These are phyloP conservation scores for Trissoscelio sp. DNA, from an alignment of 2,888 invertebrate species.

Conservation along the genomic window DNA sequence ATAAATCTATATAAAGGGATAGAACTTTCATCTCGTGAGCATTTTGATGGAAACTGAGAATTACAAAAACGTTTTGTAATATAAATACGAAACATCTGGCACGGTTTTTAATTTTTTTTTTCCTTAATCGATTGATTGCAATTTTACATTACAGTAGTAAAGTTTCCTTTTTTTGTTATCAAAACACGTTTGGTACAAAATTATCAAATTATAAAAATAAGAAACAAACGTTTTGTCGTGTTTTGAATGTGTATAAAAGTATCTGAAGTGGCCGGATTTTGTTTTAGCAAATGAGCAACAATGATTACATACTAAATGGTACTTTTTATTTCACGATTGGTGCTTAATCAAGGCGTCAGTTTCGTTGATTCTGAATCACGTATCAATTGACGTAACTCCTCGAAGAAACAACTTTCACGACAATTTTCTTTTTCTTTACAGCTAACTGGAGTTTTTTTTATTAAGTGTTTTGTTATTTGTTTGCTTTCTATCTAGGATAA, in stretches of 20 bases:
- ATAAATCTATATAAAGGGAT: constrained; percentile 59
- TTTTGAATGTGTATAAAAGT: constrained; percentile 10
- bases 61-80: constrained; percentile 17
- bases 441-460: constrained; percentile 4
- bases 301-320: constrained; percentile 19
- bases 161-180: too few species aligned
- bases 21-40: constrained; percentile 59
- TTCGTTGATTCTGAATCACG: constrained; percentile 59
- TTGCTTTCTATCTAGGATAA: constrained; percentile 3
- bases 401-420: constrained; percentile 19
- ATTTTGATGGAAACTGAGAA: constrained; percentile 36
- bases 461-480: background rate
- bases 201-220: too few species aligned
- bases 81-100: constrained; percentile 5
- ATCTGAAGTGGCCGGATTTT: constrained; percentile 30
- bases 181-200: too few species aligned
- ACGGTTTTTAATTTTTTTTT: background rate
- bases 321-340: constrained; percentile 39
- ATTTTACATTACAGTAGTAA: background rate
- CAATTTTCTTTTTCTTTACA: background rate
- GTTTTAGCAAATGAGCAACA: constrained; percentile 35
- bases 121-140: background rate
- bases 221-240: background rate
- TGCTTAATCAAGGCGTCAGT: constrained; percentile 62
- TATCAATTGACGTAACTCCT: constrained; percentile 29